Evolutionary conservation across 2,888 invertebrate genomes (phyloP), one percentile per base, ranked within the genome.

Genomic region (Pterostichus niger): DNA sequence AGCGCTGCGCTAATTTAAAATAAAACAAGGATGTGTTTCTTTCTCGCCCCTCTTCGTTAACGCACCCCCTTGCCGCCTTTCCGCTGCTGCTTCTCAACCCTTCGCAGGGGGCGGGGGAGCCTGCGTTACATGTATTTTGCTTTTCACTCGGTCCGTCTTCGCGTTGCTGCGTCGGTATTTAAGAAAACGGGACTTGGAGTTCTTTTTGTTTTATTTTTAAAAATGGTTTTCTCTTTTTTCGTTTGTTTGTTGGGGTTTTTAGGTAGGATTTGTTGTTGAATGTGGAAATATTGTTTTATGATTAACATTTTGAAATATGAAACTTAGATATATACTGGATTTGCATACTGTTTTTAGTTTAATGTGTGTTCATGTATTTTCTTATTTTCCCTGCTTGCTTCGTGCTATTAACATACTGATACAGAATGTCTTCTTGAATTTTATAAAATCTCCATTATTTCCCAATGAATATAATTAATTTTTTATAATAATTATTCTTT

Each of bases 11-110:
- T 89, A 90, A 89, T 88, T 91, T 84, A 80, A 83, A 84, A 84
- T 91, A 91, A 91, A 91, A 90, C 88, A 88, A 86, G 89, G 88
- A 87, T 91, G 91, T 91, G 91, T 91, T 91, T 91, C 91, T 91
- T 91, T 91, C 80, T 40, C 40, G 40, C 40, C 40, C 61, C 73
- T 82, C 73, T 71, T 82, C 76, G 49, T 73, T 82, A 56, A 91
- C 91, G 91, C 91, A 90, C 90, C 79, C 89, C 89, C 91, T 91
- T 91, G 89, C 89, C 87, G 87, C 88, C 17, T 82, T 61, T 6
- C 56, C 88, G 87, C 88, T 24, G 3, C 24, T 3, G 89, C 87
- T 89, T 89, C 88, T 87, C 89, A 90, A 90, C 89, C 90, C 90
- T 88, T 88, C 87, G 84, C 82, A 84, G 85, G 75, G 56, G 68